A percentile compares a stretch with the other conserved stretches of the same genome.
Evolutionary conservation across 2,113 vertebrate species (phyloP).

Genomic region (Thryonomys swinderianus): DNA sequence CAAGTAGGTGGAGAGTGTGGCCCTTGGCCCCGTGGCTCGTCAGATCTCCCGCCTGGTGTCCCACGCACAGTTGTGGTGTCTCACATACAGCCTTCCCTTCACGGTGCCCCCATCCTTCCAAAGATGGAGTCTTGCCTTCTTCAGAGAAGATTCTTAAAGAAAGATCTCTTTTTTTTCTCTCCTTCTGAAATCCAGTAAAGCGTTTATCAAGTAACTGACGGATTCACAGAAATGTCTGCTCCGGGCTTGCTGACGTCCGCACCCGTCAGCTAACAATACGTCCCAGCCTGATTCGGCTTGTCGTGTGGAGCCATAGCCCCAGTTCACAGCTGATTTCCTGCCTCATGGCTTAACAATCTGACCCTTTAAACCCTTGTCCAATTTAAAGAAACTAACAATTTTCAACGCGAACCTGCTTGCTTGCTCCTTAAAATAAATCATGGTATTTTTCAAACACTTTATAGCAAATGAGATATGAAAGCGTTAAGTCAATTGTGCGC

Average conservation of each 20-base stretch:
- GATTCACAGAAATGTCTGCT: background rate
- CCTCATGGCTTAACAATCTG: background rate
- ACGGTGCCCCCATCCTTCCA: background rate
- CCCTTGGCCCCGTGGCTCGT: background rate
- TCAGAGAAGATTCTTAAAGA: background rate
- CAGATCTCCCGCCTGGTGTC: background rate
- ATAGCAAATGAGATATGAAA: background rate
- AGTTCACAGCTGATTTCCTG: background rate
- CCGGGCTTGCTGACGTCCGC: background rate
- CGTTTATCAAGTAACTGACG: background rate
- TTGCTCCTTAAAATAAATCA: background rate
- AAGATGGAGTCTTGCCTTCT: background rate
- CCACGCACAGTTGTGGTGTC: background rate
- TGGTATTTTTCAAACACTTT: background rate
- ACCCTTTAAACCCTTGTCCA: background rate
- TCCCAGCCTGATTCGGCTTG: background rate
- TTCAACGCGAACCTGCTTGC: background rate
- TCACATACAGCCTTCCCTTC: background rate
- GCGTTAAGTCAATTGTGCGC: background rate
- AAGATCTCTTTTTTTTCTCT: background rate
- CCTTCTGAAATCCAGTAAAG: background rate
- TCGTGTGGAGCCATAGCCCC: background rate
- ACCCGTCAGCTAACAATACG: background rate
- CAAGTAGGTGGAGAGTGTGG: background rate
- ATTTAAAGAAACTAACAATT: background rate